These are phyloP conservation scores for Dendropsophus ebraccatus DNA, from an alignment of 2,113 vertebrate species.

Conservation along the genomic window DNA sequence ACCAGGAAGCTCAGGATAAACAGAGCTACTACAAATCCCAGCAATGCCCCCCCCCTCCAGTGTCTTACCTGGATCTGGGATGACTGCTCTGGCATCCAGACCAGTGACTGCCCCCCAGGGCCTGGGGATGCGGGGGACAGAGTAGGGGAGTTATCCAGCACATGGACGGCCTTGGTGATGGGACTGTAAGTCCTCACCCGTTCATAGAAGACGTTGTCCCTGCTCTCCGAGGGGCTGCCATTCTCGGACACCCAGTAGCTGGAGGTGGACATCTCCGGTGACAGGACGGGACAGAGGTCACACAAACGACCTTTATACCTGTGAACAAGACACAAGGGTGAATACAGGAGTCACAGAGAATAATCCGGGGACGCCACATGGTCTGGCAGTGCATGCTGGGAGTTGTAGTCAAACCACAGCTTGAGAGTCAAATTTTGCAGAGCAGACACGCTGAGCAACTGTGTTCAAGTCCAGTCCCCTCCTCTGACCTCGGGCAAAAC, in stretches of 20 bases:
- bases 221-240: constrained; percentile 53
- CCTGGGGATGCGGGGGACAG: constrained; percentile 66
- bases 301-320: constrained; percentile 3
- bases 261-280: constrained; percentile 50
- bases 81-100: constrained; percentile 64
- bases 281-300: neutral
- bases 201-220: constrained; percentile 68
- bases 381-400: neutral
- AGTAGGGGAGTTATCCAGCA: constrained; percentile 65
- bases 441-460: neutral
- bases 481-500: constrained; percentile 18
- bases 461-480: neutral
- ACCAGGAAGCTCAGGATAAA: too few species aligned
- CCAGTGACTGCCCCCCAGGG: constrained; percentile 65
- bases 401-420: neutral
- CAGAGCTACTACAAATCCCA: neutral
- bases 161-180: constrained; percentile 67
- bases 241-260: constrained; percentile 54
- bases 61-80: constrained; percentile 12
- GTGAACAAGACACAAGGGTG: neutral
- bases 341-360: too few species aligned
- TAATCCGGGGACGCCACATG: too few species aligned
- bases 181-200: constrained; percentile 75
- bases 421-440: too few species aligned
- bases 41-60: neutral